Evolutionary conservation across 2,797 vertebrate genomes (phyloP), one percentile per base, ranked within the genome.

Genomic region (Myripristis jacobus): DNA sequence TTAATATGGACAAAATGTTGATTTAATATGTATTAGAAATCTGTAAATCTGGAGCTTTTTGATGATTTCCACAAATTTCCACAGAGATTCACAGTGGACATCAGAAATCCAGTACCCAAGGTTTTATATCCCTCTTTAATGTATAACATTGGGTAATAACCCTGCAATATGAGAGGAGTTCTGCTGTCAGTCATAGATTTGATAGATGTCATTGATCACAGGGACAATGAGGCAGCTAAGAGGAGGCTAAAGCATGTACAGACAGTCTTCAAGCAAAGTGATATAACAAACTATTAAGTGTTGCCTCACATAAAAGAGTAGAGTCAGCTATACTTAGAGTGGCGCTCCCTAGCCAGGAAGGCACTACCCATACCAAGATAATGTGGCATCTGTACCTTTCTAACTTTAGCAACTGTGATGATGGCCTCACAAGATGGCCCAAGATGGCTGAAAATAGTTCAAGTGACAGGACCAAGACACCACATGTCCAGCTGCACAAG

Each of bases 391-490:
- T 73, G 52, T 46, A 66, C 53, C 12, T 24, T 56, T 79, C 85
- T 89, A 88, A 87, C 80, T 90, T 87, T 93, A 92, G 89, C 67
- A 76, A 46, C 52, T 44, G 34, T 21, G 31, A 61, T 67, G 57
- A 66, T 70, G 31, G 16, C 27, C 53, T 34, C 34, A 65, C 73
- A 75, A 53, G 54, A 75, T 81, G 61, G 50, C 67, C 65, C 27
- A 44, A 65, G 60, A 51, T 8, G 16, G 29, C 80, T 90, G 77
- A 86, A 89, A 88, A 91, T 91, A 93, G 86, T 73, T 72, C 38
- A 55, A 82, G 70, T 76, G 76, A 81, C 68, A 77, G 31, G 69
- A 72, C 27, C 54, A 75, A 82, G 53, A 65, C 58, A 74, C 63
- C 62, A 25, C 59, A 78, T 73, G 67, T 48, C 47, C 3, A 29